Conservation (phyloP, 2,113 vertebrate species). For the Octodon degus region DNA sequence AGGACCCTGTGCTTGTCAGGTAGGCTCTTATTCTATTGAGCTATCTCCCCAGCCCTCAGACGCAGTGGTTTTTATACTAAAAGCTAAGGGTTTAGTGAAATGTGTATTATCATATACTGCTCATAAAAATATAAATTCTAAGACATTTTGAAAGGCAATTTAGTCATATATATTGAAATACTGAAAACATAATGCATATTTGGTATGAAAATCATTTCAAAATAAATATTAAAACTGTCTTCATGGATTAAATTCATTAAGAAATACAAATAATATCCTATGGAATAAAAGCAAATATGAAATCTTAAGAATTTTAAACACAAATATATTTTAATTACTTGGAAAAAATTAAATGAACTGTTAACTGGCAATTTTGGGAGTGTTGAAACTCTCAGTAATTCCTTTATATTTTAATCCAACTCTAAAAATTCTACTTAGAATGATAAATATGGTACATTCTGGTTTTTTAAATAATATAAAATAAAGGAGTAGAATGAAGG, state of each 20-base stretch:
- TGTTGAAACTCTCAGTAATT: not conserved
- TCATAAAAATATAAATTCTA: constrained; percentile 29
- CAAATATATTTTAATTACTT: constrained; percentile 11
- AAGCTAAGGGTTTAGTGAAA: constrained; percentile 22
- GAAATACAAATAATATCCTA: not conserved
- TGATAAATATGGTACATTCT: not conserved
- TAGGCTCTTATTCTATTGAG: no score
- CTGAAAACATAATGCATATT: constrained; percentile 10
- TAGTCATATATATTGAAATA: constrained; percentile 43
- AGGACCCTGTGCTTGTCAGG: no score
- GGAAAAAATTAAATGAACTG: not conserved
- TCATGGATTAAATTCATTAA: constrained; percentile 16
- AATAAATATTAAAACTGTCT: constrained; percentile 27
- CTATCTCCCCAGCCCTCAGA: not conserved
- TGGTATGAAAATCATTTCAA: constrained; percentile 12
- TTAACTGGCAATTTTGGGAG: not conserved
- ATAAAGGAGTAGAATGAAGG: not conserved
- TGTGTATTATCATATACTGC: not conserved
- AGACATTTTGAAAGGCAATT: constrained; percentile 4
- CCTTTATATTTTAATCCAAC: not conserved
- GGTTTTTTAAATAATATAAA: constrained; percentile 40
- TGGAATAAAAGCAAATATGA: constrained; percentile 8
- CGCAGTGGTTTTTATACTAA: not conserved
- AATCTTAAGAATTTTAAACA: constrained; percentile 2
- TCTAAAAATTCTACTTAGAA: constrained; percentile 43